Percentiles rank a stretch among this genome's conserved stretches.
Conservation (phyloP, 2,888 invertebrate genomes). For the Automeris io region DNA sequence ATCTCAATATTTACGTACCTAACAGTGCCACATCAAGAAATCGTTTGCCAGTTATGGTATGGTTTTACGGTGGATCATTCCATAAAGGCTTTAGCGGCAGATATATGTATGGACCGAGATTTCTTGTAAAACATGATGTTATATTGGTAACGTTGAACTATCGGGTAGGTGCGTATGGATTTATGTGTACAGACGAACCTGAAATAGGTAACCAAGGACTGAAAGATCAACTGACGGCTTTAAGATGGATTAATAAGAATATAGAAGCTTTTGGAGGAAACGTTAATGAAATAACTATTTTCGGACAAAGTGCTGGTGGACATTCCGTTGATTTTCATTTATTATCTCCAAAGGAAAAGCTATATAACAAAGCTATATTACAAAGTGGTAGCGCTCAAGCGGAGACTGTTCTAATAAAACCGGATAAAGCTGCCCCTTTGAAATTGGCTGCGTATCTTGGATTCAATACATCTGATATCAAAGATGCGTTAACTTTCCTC, state of each 20-base stretch:
- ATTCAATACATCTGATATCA: conserved; percentile 19
- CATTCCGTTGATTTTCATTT: conserved; percentile 41
- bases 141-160: conserved; percentile 43
- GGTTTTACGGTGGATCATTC: conserved; percentile 42
- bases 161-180: conserved; percentile 45
- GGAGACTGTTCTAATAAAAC: conserved; percentile 22
- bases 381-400: conserved; percentile 37
- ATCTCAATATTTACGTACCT: conserved; percentile 41
- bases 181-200: conserved; percentile 44
- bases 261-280: conserved; percentile 49
- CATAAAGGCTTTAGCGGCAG: conserved; percentile 23
- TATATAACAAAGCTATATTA: conserved; percentile 37
- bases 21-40: conserved; percentile 23
- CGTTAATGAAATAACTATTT: conserved; percentile 34
- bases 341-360: conserved; percentile 27
- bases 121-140: conserved; percentile 38
- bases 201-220: conserved; percentile 47
- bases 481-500: conserved; percentile 32
- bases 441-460: conserved; percentile 33
- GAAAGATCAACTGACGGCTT: conserved; percentile 42
- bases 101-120: conserved; percentile 30
- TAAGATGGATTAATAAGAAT: conserved; percentile 44
- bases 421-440: conserved; percentile 27
- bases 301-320: conserved; percentile 42
- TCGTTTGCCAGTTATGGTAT: conserved; percentile 40